Base-by-base conservation (phyloP, 2,113 vertebrate species). In the Grus americana region DNA sequence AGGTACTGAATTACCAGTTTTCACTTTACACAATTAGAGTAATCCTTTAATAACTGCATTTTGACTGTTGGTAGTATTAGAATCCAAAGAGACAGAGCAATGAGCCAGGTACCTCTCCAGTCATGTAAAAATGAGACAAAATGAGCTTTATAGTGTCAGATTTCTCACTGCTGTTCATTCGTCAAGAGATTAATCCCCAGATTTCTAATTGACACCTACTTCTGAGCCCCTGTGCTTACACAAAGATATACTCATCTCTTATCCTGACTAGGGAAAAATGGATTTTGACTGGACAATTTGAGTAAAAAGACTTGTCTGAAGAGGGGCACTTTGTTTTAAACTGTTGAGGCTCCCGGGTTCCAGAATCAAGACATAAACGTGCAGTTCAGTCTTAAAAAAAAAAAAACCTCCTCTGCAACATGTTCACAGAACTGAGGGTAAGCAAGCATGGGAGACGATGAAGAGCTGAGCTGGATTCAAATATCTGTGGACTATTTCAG, bases 21-120 rank as follows among this genome's bases (percentile, higher is more conserved):
- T 90, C 89, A 38, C 70, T 79, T 88, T 34, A 82, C 65, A 85
- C 80, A 79, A 90, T 86, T 86, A 92, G 42, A 85, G 76, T 79
- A 96, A 96, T 94, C 93, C 91, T 89, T 81, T 93, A 96, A 93
- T 95, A 95, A 92, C 42, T 67, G 67, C 76, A 58, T 70, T 87
- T 89, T 89, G 80, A 70, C 70, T 93, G 29, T 13, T 11, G 5
- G 75, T 50, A 46, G 42, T 22, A 30, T 22, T 32, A 89, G 71
- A 91, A 78, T 23, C 46, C 63, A 50, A 22, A 70, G 50, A 89
- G 52, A 36, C 44, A 74, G 32, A 88, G 58, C 79, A 65, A 57
- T 2, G 12, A 94, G 70, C 32, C 67, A 44, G 42, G 19, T 26
- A 47, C 62, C 74, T 36, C 36, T 29, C 38, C 68, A 80, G 47